These are phyloP conservation scores for Mya arenaria DNA, from an alignment of 1,140 invertebrate genomes.

Conservation along the genomic window DNA sequence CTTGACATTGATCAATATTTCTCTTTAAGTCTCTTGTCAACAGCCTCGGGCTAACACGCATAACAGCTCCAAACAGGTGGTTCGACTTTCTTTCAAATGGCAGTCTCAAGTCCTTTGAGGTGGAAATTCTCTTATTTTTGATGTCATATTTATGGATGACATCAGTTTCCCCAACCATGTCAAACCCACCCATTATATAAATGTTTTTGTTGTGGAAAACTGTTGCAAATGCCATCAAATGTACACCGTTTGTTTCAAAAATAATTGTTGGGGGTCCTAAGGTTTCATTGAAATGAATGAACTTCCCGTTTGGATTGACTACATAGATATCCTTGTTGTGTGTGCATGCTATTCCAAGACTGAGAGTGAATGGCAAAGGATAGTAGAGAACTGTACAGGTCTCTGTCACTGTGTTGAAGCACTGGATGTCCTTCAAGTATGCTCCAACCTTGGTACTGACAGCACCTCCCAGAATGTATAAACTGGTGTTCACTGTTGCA, in stretches of 20 bases:
- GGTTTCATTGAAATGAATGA: slow-evolving; percentile 47
- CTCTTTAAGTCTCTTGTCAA: no score
- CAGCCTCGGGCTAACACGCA: slow-evolving; percentile 33
- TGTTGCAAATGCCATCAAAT: slow-evolving; percentile 27
- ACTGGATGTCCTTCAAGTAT: slow-evolving; percentile 51
- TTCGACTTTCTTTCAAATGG: slow-evolving; percentile 41
- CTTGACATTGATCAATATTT: no score
- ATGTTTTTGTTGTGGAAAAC: slow-evolving; percentile 30
- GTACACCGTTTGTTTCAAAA: slow-evolving; percentile 6
- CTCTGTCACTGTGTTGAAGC: slow-evolving; percentile 25
- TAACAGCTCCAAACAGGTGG: slow-evolving; percentile 15
- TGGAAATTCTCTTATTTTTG: not conserved
- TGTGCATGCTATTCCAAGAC: slow-evolving; percentile 33
- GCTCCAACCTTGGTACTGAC: slow-evolving; percentile 9
- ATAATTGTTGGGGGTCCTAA: not conserved
- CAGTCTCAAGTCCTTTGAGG: slow-evolving; percentile 11
- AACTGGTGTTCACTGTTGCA: slow-evolving; percentile 21
- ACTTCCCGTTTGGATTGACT: slow-evolving; percentile 38
- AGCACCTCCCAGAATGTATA: slow-evolving; percentile 50
- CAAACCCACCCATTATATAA: slow-evolving; percentile 38
- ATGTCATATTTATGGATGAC: slow-evolving; percentile 42
- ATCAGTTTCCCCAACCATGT: slow-evolving; percentile 31
- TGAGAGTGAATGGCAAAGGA: slow-evolving; percentile 28
- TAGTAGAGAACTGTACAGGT: slow-evolving; percentile 39
- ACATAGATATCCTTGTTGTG: slow-evolving; percentile 37